Conservation (phyloP, 1,140 invertebrate genomes). For the Theocolax elegans region DNA sequence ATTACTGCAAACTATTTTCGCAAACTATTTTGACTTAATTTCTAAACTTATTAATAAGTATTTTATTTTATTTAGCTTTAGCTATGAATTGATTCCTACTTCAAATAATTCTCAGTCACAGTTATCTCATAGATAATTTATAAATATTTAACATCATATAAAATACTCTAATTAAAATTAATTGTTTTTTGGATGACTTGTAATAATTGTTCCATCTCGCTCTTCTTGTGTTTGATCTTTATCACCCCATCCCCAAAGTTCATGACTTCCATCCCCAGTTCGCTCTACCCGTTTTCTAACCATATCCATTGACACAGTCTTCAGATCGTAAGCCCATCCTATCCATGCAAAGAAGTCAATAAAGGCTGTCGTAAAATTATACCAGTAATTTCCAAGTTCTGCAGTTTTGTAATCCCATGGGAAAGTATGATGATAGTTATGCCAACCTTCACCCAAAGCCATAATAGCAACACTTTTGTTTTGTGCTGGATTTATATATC, state of each 20-base stretch:
- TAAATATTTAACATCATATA: no score
- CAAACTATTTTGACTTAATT: no score
- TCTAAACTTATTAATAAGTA: no score
- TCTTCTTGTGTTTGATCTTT: conserved; percentile 79
- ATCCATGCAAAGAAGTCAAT: conserved; percentile 87
- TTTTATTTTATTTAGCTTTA: no score
- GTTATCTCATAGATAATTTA: no score
- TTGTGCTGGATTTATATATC: conserved; percentile 80
- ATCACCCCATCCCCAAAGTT: conserved; percentile 87
- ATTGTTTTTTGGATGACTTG: conserved; percentile 41
- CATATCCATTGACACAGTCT: conserved; percentile 80
- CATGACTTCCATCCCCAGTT: conserved; percentile 83
- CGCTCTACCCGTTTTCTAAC: conserved; percentile 76
- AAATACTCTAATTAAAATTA: no score
- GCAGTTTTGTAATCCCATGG: conserved; percentile 93
- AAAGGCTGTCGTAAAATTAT: conserved; percentile 86
- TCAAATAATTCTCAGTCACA: no score
- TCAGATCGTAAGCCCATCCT: conserved; percentile 90
- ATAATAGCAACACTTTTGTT: conserved; percentile 78
- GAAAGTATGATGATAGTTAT: no score
- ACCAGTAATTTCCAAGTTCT: conserved; percentile 81
- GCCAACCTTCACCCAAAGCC: conserved; percentile 88
- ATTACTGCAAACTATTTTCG: no score
- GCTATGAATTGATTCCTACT: no score
- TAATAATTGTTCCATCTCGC: conserved; percentile 73